phyloP scores from a whole-genome alignment of 2,113 vertebrate species.

The Nannobrachium achirus region DNA sequence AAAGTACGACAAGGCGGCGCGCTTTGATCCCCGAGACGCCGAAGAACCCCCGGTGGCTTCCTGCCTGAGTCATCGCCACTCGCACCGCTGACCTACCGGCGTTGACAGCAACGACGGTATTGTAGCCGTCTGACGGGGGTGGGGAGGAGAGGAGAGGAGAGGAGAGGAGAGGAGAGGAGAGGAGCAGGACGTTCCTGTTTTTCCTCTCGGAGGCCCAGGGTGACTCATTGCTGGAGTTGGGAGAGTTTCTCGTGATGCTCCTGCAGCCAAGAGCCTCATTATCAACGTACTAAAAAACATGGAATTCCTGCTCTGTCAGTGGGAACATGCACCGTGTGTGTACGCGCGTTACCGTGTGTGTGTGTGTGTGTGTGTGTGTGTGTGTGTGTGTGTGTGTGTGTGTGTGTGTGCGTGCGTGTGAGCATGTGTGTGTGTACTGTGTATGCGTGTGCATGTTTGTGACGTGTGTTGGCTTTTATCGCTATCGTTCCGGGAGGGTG shows the following conservation, averaged over 20 bases:
- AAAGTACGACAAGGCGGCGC: slow-evolving; percentile 42
- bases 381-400: slow-evolving; percentile 12
- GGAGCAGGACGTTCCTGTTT: slow-evolving; percentile 25
- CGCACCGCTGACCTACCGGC: slow-evolving; percentile 34
- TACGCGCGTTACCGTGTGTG: slow-evolving; percentile 10
- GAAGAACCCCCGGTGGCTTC: slow-evolving; percentile 49
- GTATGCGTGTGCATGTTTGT: not conserved
- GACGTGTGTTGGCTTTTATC: slow-evolving; percentile 32
- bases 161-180: not conserved
- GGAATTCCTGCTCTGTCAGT: slow-evolving; percentile 36
- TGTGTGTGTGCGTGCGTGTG: not conserved
- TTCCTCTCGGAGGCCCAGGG: slow-evolving; percentile 35
- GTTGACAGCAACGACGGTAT: not conserved
- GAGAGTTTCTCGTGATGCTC: slow-evolving; percentile 47
- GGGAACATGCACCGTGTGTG: not conserved
- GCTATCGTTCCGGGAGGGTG: slow-evolving; percentile 59
- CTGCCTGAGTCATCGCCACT: slow-evolving; percentile 64
- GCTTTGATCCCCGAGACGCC: slow-evolving; percentile 67
- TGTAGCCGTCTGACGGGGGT: not conserved
- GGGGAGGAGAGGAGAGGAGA: not conserved
- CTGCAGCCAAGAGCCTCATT: slow-evolving; percentile 53
- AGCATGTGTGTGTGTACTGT: slow-evolving; percentile 7
- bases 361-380: slow-evolving; percentile 25
- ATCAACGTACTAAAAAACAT: slow-evolving; percentile 36
- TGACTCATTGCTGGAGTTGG: slow-evolving; percentile 66